These are phyloP conservation scores for Philopotamus ludificatus DNA, from an alignment of 1,140 invertebrate genomes.

Conservation along the genomic window DNA sequence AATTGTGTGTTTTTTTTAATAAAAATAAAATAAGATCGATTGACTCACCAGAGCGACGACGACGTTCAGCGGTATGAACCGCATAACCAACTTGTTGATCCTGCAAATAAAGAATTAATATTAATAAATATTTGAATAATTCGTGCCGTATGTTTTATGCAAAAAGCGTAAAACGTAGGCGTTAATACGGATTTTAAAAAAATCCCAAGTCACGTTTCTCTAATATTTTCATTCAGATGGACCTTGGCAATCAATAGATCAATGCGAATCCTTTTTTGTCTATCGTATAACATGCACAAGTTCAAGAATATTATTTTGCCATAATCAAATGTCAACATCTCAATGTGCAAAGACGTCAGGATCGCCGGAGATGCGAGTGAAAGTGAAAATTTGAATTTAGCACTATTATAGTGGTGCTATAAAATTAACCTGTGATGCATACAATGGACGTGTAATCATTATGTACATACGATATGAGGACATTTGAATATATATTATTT, in stretches of 20 bases:
- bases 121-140: background rate
- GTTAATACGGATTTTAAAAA: background rate
- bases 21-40: background rate
- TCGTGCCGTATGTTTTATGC: background rate
- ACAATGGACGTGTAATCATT: no score
- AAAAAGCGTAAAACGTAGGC: background rate
- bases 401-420: no score
- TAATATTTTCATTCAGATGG: background rate
- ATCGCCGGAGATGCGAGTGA: no score
- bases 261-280: background rate
- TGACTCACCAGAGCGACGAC: slow-evolving; percentile 18
- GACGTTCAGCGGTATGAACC: slow-evolving; percentile 1
- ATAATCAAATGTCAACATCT: no score
- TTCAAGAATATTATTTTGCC: no score
- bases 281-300: no score
- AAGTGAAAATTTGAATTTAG: no score
- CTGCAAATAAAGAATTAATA: slow-evolving; percentile 5
- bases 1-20: background rate
- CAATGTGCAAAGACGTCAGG: no score
- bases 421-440: no score
- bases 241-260: background rate
- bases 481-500: no score
- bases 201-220: background rate
- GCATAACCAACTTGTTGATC: slow-evolving; percentile 6
- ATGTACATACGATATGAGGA: no score